Percentiles rank a stretch among this genome's conserved stretches.
These are phyloP conservation scores for Plagiodera versicolora DNA, from an alignment of 2,888 invertebrate genomes.

Conservation along the genomic window DNA sequence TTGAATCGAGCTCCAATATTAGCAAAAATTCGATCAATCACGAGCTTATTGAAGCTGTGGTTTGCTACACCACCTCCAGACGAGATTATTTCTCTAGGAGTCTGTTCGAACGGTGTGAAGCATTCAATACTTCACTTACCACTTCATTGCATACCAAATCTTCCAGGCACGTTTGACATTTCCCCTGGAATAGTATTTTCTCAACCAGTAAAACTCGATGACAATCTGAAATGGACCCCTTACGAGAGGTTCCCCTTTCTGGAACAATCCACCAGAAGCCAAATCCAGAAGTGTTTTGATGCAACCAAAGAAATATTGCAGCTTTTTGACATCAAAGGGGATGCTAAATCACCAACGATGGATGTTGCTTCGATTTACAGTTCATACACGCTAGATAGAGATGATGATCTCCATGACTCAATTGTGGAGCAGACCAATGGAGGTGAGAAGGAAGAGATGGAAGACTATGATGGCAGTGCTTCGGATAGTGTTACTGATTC, in stretches of 20 bases:
- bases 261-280: slow-evolving; percentile 21
- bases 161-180: slow-evolving; percentile 59
- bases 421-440: not conserved
- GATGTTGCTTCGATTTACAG: not conserved
- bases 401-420: not conserved
- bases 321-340: not conserved
- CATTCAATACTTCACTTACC: not conserved
- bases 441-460: not conserved
- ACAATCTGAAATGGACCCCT: slow-evolving; percentile 57
- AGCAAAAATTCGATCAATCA: slow-evolving; percentile 52
- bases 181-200: slow-evolving; percentile 60
- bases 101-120: slow-evolving; percentile 56
- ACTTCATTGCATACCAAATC: too few relatives aligned
- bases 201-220: slow-evolving; percentile 57
- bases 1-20: slow-evolving; percentile 41
- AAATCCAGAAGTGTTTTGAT: slow-evolving; percentile 20
- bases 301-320: not conserved
- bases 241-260: slow-evolving; percentile 40
- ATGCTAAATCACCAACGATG: not conserved
- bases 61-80: slow-evolving; percentile 47
- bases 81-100: slow-evolving; percentile 59
- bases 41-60: slow-evolving; percentile 60
- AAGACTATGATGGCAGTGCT: not conserved
- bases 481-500: too few relatives aligned
- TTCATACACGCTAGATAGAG: not conserved